Conservation (phyloP, 35 echinoderm and acorn worm species). For the Lytechinus pictus region DNA sequence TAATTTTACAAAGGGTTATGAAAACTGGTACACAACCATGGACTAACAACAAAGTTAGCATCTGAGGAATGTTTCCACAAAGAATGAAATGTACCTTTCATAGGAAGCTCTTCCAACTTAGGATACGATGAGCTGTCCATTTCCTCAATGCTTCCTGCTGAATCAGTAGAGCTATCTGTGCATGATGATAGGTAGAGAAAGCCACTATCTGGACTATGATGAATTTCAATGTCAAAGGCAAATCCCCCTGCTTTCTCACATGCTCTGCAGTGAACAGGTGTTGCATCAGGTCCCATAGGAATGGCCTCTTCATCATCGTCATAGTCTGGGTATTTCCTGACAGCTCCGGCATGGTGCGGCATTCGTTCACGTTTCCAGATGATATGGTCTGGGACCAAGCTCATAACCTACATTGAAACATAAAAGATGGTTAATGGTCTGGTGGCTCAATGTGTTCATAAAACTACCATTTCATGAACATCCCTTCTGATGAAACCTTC, state of each 20-base stretch:
- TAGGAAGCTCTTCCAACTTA: not conserved
- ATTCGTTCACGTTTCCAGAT: slow-evolving; percentile 84
- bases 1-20: too few relatives aligned
- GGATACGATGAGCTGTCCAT: slow-evolving; percentile 28
- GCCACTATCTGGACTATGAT: slow-evolving; percentile 67
- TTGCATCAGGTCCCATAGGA: slow-evolving; percentile 73
- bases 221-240: slow-evolving; percentile 55
- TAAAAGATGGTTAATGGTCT: not conserved
- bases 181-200: slow-evolving; percentile 91
- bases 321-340: slow-evolving; percentile 68
- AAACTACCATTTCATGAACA: too few relatives aligned
- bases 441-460: too few relatives aligned
- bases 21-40: too few relatives aligned
- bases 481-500: too few relatives aligned
- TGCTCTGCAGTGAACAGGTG: slow-evolving; percentile 75
- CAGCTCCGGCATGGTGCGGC: slow-evolving; percentile 76
- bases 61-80: too few relatives aligned
- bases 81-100: not conserved
- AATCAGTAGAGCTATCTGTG: slow-evolving; percentile 86
- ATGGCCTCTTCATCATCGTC: slow-evolving; percentile 66
- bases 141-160: slow-evolving; percentile 46
- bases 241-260: slow-evolving; percentile 67
- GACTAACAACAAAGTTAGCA: too few relatives aligned
- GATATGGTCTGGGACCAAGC: slow-evolving; percentile 75
- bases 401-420: slow-evolving; percentile 73